Evolutionary conservation across 2,888 invertebrate genomes (phyloP), one percentile per base, ranked within the genome.

Genomic region (Rotaria sp.): DNA sequence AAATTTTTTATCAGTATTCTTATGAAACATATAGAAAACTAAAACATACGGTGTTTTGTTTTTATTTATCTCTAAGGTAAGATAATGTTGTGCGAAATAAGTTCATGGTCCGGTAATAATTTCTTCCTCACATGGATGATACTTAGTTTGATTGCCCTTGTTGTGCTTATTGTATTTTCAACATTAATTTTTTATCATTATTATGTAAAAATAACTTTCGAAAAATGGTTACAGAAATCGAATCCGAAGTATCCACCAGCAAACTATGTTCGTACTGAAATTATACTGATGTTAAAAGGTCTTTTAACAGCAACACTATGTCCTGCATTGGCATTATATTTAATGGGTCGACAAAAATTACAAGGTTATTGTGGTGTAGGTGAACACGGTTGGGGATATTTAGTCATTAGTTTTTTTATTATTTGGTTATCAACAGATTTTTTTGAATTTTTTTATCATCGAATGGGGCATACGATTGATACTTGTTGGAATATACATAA

Each of bases 391-490:
- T 75, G 75, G 75, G 45, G 45, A 41, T 75, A 75, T 75, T 75
- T 75, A 26, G 26, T 75, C 7, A 5, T 41, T 11, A 75, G 75
- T 45, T 75, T 75, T 10, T 75, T 75, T 75, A 38, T 75, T 45
- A 75, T 75, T 13, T 75, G 75, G 75, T 41, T 75, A 75, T 18
- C 41, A 75, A 75, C 75, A 10, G 75, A 75, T 45, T 75, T 75
- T 41, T 75, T 75, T 24, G 75, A 75, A 75, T 75, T 75, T 41
- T 75, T 75, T 24, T 75, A 75, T 41, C 75, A 75, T 75, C 75
- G 75, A 41, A 75, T 75, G 38, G 75, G 75, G 2, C 75, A 75
- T 45, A 75, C 75, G 0, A 75, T 75, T 41, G 75, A 75, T 75
- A 1, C 38, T 41, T 75, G 75, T 45, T 75, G 75, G 75, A 45